Evolutionary conservation across 1,140 invertebrate genomes (phyloP), one percentile per base, ranked within the genome.

Genomic region (Drosophila orosa): DNA sequence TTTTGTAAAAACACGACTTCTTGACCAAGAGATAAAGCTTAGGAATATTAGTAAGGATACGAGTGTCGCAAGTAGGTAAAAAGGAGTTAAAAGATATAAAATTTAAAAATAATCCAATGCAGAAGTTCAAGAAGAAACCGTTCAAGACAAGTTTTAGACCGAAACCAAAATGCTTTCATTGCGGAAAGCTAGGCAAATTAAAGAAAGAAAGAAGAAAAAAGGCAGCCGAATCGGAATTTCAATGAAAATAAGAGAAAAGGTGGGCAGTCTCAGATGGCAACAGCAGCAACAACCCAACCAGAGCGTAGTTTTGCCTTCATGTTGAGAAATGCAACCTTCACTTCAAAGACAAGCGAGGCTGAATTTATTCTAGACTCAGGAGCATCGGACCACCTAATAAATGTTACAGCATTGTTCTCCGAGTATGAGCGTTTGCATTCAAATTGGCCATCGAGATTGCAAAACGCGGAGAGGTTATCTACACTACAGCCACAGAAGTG

Each of bases 331-430:
- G 35, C 54, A 44, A 35, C 25, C 48, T 44, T 22, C 24, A 47
- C 39, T 15, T 44, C 29, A 27, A 73, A 42, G 3, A 19, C 37
- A 57, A 44, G 42, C 56, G 48, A 69, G 74, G 54, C 74, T 7
- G 61, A 44, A 57, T 91, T 90, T 76, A 56, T 90, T 8, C 54
- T 92, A 47, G 91, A 91, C 56, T 92, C 91, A 27, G 91, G 91
- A 39, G 91, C 91, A 45, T 85, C 90, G 1, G 85, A 92, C 50
- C 90, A 91, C 48, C 48, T 92, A 4, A 81, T 90, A 52, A 92
- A 91, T 47, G 78, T 75, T 33, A 67, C 76, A 33, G 66, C 80
- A n/a, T 56, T 82, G 37, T 81, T 91, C 31, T 19, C 29, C 24
- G 72, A 84, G 27, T 74, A 68, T 47, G 33, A 25, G 8, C 24